Base-by-base conservation (phyloP, 2,113 vertebrate species). In the Chloebia gouldiae region DNA sequence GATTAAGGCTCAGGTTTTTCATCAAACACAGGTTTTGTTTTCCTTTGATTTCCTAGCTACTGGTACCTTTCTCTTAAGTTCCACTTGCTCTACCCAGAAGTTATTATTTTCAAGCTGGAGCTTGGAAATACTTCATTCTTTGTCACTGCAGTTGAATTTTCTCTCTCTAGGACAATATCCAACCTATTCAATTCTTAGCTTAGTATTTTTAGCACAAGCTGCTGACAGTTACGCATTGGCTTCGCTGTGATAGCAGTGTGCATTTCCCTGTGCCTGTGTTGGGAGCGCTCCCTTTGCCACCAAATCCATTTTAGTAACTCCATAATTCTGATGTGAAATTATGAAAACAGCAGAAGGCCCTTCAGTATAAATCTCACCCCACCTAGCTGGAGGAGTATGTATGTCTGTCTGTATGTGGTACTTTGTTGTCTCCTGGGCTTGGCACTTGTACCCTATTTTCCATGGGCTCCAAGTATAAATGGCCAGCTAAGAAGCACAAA, bases 171-270 rank as follows among this genome's bases (percentile, higher is more conserved):
- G 61, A n/a, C 42, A 69, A 50, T 77, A 51, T 6, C 17, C 51
- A 83, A 35, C 68, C 33, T 13, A 10, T 88, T 88, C 27, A 95
- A n/a, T 88, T 91, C 68, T 40, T 75, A 47, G 51, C n/a, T 81
- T 57, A 70, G 68, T 86, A 66, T 87, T 94, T 93, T 87, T 87
- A 94, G 87, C 73, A 71, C 42, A 60, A 75, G 69, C 69, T 87
- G 44, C 72, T 72, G 79, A 27, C 64, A 56, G 81, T 61, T 86
- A 10, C 23, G 6, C 4, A 8, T 81, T 1, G 19, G n/a, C 57
- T 71, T 59, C 1, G 3, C 37, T 42, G 81, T 1, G 3, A 35
- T 13, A 50, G 49, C 69, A 61, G 53, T 15, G 56, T 73, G 73
- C 69, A 56, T 94, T 87, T 94, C 75, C 87, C 66, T 56, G 13